Evolutionary conservation across 2,888 invertebrate genomes (phyloP).

Genomic region (Agonopterix heracliana): DNA sequence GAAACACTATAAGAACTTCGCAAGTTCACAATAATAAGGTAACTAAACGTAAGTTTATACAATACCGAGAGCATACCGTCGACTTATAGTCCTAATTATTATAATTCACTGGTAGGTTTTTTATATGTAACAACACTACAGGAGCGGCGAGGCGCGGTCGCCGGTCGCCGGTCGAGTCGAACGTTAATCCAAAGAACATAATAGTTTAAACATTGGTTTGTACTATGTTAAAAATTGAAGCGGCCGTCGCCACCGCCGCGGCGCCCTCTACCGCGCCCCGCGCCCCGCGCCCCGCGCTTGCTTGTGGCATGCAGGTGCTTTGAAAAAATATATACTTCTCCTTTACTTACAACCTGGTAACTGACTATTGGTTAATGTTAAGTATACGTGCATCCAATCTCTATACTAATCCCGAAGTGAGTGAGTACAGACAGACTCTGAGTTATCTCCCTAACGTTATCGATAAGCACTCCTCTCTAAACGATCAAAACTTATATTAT

Average conservation of each 20-base stretch:
- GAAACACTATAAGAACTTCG: constrained; percentile 64
- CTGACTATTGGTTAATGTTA: constrained; percentile 33
- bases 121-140: not conserved
- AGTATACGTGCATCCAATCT: constrained; percentile 4
- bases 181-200: too few species aligned
- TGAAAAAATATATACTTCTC: constrained; percentile 60
- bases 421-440: not conserved
- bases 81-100: constrained; percentile 69
- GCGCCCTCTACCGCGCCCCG: not conserved
- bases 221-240: not conserved
- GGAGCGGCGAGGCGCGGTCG: not conserved
- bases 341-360: constrained; percentile 67
- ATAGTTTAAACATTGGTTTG: too few species aligned
- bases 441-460: constrained; percentile 8
- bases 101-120: constrained; percentile 57
- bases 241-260: not conserved
- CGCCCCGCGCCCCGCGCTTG: not conserved
- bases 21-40: constrained; percentile 63
- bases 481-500: constrained; percentile 54
- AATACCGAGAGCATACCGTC: constrained; percentile 51
- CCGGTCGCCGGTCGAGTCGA: too few species aligned
- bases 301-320: constrained; percentile 35
- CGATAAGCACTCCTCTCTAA: constrained; percentile 20
- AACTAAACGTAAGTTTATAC: constrained; percentile 65
- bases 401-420: not conserved